These are phyloP conservation scores for Euura saliciscinereae DNA, from an alignment of 1,140 invertebrate species.

Conservation along the genomic window DNA sequence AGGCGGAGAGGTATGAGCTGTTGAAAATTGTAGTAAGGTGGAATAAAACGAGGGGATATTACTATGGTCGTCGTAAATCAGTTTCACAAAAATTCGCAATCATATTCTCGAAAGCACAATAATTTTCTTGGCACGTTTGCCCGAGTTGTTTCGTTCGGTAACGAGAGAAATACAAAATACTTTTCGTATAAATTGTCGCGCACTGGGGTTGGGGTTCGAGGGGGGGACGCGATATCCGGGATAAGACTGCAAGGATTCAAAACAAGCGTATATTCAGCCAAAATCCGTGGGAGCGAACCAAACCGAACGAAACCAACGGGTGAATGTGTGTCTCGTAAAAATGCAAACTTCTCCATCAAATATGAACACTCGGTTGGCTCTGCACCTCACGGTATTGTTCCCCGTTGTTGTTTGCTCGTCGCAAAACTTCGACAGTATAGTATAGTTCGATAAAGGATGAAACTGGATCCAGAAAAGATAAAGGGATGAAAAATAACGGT, in stretches of 20 bases:
- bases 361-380: constrained; percentile 7
- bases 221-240: constrained; percentile 1
- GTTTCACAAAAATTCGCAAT: not conserved
- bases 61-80: too few species aligned
- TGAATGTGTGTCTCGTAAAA: constrained; percentile 37
- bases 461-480: not conserved
- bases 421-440: constrained; percentile 3
- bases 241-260: not conserved
- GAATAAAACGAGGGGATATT: too few species aligned
- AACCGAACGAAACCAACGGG: not conserved
- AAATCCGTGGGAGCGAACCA: constrained; percentile 11
- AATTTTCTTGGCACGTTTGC: constrained; percentile 4
- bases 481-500: not conserved
- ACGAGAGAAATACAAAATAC: constrained; percentile 30
- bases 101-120: constrained; percentile 4
- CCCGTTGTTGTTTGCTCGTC: constrained; percentile 5
- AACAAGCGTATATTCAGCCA: constrained; percentile 1
- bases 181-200: constrained; percentile 47
- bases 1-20: too few species aligned
- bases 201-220: constrained; percentile 22
- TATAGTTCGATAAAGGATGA: not conserved
- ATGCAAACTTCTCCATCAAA: constrained; percentile 40
- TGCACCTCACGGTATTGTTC: not conserved
- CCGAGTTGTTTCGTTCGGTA: not conserved
- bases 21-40: too few species aligned